Base-by-base conservation (phyloP, 1,140 invertebrate genomes). In the Portunus trituberculatus region DNA sequence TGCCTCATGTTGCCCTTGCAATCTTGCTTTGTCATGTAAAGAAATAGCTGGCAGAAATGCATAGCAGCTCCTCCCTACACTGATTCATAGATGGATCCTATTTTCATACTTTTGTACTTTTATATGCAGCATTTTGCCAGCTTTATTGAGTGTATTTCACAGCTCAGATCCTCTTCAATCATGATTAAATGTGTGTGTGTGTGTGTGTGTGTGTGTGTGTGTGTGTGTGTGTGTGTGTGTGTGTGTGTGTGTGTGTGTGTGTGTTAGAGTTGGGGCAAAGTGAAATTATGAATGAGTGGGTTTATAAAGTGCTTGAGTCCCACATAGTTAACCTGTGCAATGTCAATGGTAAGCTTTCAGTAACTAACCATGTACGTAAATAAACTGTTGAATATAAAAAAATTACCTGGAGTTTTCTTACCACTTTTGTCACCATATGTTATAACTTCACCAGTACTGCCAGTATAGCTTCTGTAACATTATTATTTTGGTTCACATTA, bases 341-440 rank as follows among this genome's bases (percentile, higher is more conserved):
- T 76, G 67, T 76, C 67, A n/a, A n/a, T 76, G 67, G 67, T 76
- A 76, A 76, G 67, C 67, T 76, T 76, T n/a, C 67, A 25, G 6
- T 76, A 20, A 76, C 67, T 76, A 76, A 76, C 67, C 67, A 76
- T 76, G 67, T 76, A 76, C 16, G 67, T 76, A 76, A 76, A 76
- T 76, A 76, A 76, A 76, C 67, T 76, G 67, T 76, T 76, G n/a
- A n/a, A 76, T 76, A 76, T 76, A 76, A 76, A 76, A 59, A 10
- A 59, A 4, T 2, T 59, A 14, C 39, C 39, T 2, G 0, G n/a
- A n/a, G 12, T 20, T 76, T 76, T 76, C 20, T 25, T 25, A 76
- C 67, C n/a, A n/a, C 25, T 76, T 76, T 16, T 25, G n/a, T 76
- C 67, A 76, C 67, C 67, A 12, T 59, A 16, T 59, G 52, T 39